Base-by-base conservation (phyloP, 2,888 invertebrate genomes). In the Catocala nupta region DNA sequence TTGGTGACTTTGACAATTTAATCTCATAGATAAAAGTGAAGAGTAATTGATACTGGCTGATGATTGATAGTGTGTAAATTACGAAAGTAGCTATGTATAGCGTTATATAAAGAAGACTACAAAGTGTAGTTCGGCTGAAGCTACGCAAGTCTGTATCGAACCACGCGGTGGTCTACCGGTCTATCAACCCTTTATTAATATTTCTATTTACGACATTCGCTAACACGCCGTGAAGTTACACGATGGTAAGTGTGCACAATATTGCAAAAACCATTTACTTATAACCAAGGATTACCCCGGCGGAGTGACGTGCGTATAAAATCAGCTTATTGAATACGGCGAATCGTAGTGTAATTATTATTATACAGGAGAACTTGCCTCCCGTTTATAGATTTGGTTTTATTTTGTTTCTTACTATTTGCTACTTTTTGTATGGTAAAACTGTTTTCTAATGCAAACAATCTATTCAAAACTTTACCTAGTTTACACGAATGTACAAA, bases 181-280 rank as follows among this genome's bases (percentile, higher is more conserved):
- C 44, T 33, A 25, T 25, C 67, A 61, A 62, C 65, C 68, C 60
- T 64, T 64, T 70, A 76, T 59, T 67, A 62, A 76, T 60, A 61
- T 55, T 77, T 52, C 34, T 47, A 50, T 70, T 76, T 65, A 54
- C 50, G 63, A 52, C 66, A 39, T 39, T 49, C 54, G 55, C 42
- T 65, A 67, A 74, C 48, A 25, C 42, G 44, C 61, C 68, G 53
- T 74, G 63, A 65, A 77, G 59, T 64, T 49, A 49, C 42, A 50
- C 16, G 56, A 55, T 59, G 60, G 56, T 52, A 11, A 45, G 59
- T 63, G 57, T 60, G 52, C 67, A 59, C 64, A 65, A 62, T 67
- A 54, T 67, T 65, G 53, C 50, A 45, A 55, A n/a, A 66, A 59
- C 50, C 50, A 49, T 63, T 61, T 57, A 55, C 63, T 63, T 60